A percentile compares a stretch with the other conserved stretches of the same genome.
Conservation (phyloP, 2,797 vertebrate genomes). For the Hemibagrus guttatus region DNA sequence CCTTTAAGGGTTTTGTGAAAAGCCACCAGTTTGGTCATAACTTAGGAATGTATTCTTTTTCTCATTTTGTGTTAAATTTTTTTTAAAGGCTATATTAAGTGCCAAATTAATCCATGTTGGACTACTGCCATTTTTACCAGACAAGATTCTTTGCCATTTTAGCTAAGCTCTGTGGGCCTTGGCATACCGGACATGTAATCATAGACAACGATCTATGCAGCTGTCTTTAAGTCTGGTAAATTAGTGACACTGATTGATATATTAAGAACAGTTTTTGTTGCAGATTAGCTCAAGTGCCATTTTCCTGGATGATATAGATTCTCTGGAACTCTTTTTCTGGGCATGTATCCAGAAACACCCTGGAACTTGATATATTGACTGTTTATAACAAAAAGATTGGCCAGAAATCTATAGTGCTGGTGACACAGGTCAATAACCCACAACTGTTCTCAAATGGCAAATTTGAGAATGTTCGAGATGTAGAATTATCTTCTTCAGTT, state of each 20-base stretch:
- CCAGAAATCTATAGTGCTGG: background rate
- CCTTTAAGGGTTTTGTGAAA: slow-evolving; percentile 27
- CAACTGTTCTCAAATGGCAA: slow-evolving; percentile 14
- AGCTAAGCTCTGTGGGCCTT: slow-evolving; percentile 37
- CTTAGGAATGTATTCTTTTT: slow-evolving; percentile 17
- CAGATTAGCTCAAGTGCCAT: background rate
- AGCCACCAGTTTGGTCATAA: slow-evolving; percentile 37
- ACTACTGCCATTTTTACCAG: slow-evolving; percentile 48
- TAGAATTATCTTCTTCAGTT: background rate
- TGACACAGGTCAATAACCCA: background rate
- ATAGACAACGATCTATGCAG: slow-evolving; percentile 32
- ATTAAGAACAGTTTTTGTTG: background rate
- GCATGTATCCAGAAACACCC: slow-evolving; percentile 45
- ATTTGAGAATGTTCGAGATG: background rate
- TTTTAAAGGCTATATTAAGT: slow-evolving; percentile 26
- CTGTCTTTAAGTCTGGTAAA: slow-evolving; percentile 32
- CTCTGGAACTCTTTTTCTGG: slow-evolving; percentile 31
- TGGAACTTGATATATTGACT: slow-evolving; percentile 41
- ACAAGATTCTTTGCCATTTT: slow-evolving; percentile 51
- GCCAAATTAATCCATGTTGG: slow-evolving; percentile 36
- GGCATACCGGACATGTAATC: slow-evolving; percentile 46
- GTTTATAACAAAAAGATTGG: background rate
- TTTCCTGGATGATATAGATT: background rate
- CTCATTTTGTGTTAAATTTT: slow-evolving; percentile 33
- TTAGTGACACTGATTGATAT: background rate